These are phyloP conservation scores for Eilema griseolum DNA, from an alignment of 2,888 invertebrate genomes.

Conservation along the genomic window DNA sequence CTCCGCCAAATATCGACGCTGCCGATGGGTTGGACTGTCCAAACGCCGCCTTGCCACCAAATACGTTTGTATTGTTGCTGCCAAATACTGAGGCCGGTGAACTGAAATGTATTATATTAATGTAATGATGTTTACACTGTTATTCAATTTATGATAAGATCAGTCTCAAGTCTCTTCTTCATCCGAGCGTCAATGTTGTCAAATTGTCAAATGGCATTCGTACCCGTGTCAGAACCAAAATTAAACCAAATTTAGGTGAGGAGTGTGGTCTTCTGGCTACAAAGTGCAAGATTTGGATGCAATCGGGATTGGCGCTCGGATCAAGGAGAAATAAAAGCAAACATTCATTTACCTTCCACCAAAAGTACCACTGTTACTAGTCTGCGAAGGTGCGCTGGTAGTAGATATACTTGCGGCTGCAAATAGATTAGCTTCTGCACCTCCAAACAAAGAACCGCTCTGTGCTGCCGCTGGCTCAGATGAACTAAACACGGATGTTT, in stretches of 20 bases:
- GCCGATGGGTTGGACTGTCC: slow-evolving; percentile 70
- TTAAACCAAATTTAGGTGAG: too few species aligned
- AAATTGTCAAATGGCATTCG: too few species aligned
- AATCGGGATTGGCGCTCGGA: neutral
- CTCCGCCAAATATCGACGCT: slow-evolving; percentile 72
- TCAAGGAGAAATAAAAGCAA: neutral
- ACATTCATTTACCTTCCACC: slow-evolving; percentile 67
- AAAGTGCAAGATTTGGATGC: too few species aligned
- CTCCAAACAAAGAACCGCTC: slow-evolving; percentile 71
- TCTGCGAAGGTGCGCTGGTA: slow-evolving; percentile 67
- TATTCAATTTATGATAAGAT: too few species aligned
- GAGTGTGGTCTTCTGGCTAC: too few species aligned
- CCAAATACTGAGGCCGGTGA: slow-evolving; percentile 73
- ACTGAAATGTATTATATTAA: slow-evolving; percentile 41
- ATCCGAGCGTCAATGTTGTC: neutral
- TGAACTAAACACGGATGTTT: slow-evolving; percentile 60
- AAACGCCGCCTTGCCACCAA: slow-evolving; percentile 74
- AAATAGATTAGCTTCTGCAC: slow-evolving; percentile 72
- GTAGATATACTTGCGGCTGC: slow-evolving; percentile 81
- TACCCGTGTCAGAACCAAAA: too few species aligned
- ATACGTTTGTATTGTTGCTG: slow-evolving; percentile 67
- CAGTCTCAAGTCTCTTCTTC: neutral
- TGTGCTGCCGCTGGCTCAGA: slow-evolving; percentile 64
- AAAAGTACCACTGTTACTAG: slow-evolving; percentile 74
- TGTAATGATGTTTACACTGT: neutral